Conservation (phyloP, 92 coral and sea anemone species). For the Diadumene lineata region DNA sequence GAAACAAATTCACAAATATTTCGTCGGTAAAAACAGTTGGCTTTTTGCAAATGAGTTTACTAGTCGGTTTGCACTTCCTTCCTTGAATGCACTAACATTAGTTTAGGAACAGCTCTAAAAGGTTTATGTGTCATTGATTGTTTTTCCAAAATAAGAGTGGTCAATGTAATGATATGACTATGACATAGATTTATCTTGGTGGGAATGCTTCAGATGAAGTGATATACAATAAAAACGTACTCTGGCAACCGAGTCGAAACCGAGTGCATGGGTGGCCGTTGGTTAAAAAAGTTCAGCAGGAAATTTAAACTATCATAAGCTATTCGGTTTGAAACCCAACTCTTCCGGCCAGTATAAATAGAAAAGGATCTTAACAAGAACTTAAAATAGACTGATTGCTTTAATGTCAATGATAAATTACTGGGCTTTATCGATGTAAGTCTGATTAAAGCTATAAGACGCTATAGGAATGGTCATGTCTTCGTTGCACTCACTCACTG, state of each 20-base stretch:
- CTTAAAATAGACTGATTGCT: neutral
- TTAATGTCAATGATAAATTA: constrained; percentile 9
- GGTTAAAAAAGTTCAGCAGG: neutral
- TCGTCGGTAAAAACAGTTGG: neutral
- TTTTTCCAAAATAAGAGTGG: constrained; percentile 4
- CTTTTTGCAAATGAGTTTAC: constrained; percentile 1
- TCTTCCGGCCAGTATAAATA: neutral
- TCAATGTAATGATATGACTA: too few relatives aligned
- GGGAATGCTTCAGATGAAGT: constrained; percentile 21
- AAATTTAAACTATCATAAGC: neutral
- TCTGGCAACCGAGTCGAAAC: neutral
- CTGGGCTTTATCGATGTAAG: constrained; percentile 73
- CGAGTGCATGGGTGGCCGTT: constrained; percentile 37
- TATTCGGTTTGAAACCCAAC: neutral
- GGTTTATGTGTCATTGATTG: neutral
- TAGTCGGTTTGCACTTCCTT: constrained; percentile 2
- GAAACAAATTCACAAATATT: constrained; percentile 1
- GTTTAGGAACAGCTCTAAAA: neutral
- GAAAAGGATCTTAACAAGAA: neutral
- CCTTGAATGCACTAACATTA: neutral
- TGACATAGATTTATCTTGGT: constrained; percentile 4
- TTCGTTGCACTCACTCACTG: too few relatives aligned
- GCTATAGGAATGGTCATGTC: too few relatives aligned
- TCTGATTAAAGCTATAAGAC: too few relatives aligned
- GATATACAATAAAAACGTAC: constrained; percentile 17